Base-by-base conservation (phyloP, 2,888 invertebrate genomes). In the Carabus problematicus region DNA sequence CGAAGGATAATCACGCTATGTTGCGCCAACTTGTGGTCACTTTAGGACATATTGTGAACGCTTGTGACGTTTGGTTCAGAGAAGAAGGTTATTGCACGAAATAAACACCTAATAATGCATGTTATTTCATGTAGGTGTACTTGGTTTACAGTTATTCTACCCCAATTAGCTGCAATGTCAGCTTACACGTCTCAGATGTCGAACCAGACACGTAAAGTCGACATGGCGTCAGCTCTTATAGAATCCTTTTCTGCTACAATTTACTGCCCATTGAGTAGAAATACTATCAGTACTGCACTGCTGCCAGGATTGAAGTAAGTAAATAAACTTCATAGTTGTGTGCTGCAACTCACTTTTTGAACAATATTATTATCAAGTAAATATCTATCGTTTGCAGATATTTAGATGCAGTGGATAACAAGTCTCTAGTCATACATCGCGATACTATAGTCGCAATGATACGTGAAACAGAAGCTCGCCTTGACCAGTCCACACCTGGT, bases 191-290 rank as follows among this genome's bases (percentile, higher is more conserved):
- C 85, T 70, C 86, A 87, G 72, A 79, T 83, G 75, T 77, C 80
- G 29, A 85, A 84, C 75, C 85, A 86, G 74, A 83, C 84, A 3
- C 83, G 84, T 72, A 85, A 85, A 76, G 78, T 83, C 59, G 88
- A 88, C 74, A 82, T 90, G 70, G 85, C 87, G 8, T 80, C 85
- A 64, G 86, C 86, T 52, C 79, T 90, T 60, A 83, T 90, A 60
- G 89, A 90, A 75, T 87, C 89, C 0, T 90, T 87, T 76, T 87
- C 87, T 16, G 85, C 88, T 63, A 78, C 85, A 47, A 83, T 86
- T 64, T 86, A 85, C 73, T 85, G 84, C 73, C 81, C 84, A 2
- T 75, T 86, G 47, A 84, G 84, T 69, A 83, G 82, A 74, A 82
- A 83, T 70, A 82, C 82, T 67, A 82, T 86, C 42, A 80, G 79